Evolutionary conservation across 2,797 vertebrate species (phyloP).

Genomic region (Florisuga fusca): DNA sequence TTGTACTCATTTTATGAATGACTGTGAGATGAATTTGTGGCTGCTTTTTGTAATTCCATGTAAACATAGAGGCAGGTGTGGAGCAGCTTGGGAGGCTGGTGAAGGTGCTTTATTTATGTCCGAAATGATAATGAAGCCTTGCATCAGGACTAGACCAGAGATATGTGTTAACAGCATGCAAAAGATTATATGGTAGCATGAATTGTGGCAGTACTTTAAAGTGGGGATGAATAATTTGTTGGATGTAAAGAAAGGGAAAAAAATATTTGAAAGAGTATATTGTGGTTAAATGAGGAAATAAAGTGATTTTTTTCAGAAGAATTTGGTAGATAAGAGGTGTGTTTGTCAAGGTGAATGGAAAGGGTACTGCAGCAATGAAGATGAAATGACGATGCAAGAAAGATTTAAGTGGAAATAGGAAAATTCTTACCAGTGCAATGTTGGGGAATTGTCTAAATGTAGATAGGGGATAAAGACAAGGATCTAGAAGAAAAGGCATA

Average conservation of each 20-base stretch:
- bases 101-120: not conserved
- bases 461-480: not conserved
- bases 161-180: not conserved
- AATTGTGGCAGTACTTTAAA: not conserved
- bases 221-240: not conserved
- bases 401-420: not conserved
- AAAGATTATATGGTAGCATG: not conserved
- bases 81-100: not conserved
- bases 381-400: not conserved
- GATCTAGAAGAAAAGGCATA: not conserved
- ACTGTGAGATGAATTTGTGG: not conserved
- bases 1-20: not conserved
- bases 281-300: not conserved
- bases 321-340: not conserved
- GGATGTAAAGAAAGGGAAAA: not conserved
- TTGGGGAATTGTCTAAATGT: not conserved
- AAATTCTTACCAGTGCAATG: not conserved
- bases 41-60: not conserved
- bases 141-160: not conserved
- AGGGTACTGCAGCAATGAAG: not conserved
- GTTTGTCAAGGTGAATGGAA: not conserved
- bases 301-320: not conserved
- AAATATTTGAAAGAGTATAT: not conserved
- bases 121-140: not conserved
- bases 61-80: not conserved